Conservation (phyloP, 2,113 vertebrate genomes). For the Sinocyclocheilus grahami region DNA sequence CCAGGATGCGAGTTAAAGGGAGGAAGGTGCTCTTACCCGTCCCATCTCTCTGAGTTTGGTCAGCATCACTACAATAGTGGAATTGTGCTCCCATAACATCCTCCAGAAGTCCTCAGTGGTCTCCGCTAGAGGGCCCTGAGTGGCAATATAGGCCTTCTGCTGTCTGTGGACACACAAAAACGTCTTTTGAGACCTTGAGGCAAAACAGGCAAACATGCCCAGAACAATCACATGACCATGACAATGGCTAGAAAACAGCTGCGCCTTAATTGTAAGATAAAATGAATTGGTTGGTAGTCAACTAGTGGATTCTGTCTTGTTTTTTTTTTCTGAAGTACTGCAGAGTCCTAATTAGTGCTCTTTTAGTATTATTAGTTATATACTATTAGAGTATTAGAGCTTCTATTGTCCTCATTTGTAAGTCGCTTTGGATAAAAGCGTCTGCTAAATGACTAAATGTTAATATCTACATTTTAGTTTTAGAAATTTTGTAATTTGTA, state of each 20-base stretch:
- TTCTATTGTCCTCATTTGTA: too few relatives aligned
- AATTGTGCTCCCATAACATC: constrained; percentile 98
- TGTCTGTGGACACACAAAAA: constrained; percentile 76
- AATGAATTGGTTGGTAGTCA: too few relatives aligned
- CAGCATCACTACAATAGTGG: constrained; percentile 97
- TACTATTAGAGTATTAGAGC: background rate
- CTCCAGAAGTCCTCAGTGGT: constrained; percentile 99
- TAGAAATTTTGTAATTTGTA: background rate
- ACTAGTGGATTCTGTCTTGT: too few relatives aligned
- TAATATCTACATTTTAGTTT: too few relatives aligned
- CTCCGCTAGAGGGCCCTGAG: constrained; percentile 91
- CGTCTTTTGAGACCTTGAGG: background rate
- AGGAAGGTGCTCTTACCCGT: constrained; percentile 76
- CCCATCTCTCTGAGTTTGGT: constrained; percentile 97
- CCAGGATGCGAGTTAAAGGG: background rate
- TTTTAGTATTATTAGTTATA: background rate
- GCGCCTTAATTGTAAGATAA: background rate
- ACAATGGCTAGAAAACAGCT: background rate
- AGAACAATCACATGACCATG: background rate
- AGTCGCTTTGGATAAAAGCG: too few relatives aligned
- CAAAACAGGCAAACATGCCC: background rate
- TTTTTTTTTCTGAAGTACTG: too few relatives aligned
- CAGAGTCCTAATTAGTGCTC: too few relatives aligned
- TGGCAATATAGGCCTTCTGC: constrained; percentile 95
- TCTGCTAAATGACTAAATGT: too few relatives aligned